Evolutionary conservation across 2,113 vertebrate genomes (phyloP).

Genomic region (Manacus vitellinus): DNA sequence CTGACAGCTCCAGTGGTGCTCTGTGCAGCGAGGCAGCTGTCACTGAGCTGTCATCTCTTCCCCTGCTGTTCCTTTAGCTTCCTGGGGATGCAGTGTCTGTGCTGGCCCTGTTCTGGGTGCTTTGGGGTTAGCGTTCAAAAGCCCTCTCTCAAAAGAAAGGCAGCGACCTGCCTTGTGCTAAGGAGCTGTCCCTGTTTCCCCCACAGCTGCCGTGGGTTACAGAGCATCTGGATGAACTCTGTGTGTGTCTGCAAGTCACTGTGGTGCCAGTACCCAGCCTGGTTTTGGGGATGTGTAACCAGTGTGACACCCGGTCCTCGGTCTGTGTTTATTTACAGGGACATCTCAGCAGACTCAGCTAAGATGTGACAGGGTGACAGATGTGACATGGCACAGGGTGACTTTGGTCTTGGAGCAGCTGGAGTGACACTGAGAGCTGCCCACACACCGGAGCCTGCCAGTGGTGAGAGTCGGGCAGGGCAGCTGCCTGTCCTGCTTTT

Average conservation of each 20-base stretch:
- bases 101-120: neutral
- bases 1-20: neutral
- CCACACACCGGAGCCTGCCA: rapidly evolving
- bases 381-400: neutral
- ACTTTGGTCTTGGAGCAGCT: rapidly evolving
- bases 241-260: neutral
- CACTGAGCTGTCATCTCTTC: neutral
- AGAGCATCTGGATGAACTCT: neutral
- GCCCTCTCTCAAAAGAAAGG: neutral
- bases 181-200: neutral
- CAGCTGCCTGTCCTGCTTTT: neutral
- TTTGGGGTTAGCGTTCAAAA: neutral
- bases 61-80: neutral
- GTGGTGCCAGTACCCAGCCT: neutral
- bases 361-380: too few relatives aligned
- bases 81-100: neutral
- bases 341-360: neutral
- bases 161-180: neutral
- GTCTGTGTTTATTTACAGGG: neutral
- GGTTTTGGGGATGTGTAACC: neutral
- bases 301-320: neutral
- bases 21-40: rapidly evolving
- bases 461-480: neutral
- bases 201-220: rapidly evolving
- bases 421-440: neutral